Evolutionary conservation across 2,888 invertebrate genomes (phyloP).

Genomic region (Machimus atricapillus): DNA sequence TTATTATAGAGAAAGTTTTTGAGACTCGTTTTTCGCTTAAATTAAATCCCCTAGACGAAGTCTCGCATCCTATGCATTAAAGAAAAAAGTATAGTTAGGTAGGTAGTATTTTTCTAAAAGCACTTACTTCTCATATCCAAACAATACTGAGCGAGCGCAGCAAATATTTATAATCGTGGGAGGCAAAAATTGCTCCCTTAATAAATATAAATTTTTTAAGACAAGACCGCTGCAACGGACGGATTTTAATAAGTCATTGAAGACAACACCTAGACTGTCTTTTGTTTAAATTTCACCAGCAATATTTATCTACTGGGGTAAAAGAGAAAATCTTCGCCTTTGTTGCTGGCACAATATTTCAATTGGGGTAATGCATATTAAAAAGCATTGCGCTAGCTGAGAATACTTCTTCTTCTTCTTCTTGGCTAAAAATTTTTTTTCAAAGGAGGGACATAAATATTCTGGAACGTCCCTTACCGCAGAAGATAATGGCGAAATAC

Average conservation of each 20-base stretch:
- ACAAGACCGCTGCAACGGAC: background rate
- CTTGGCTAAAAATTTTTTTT: background rate
- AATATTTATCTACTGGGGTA: background rate
- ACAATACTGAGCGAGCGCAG: background rate
- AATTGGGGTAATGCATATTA: slow-evolving; percentile 26
- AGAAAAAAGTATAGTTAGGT: no score
- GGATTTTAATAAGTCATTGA: background rate
- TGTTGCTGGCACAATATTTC: background rate
- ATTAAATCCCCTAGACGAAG: background rate
- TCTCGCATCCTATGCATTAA: background rate
- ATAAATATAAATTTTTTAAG: background rate
- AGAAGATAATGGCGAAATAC: slow-evolving; percentile 28
- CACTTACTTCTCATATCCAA: background rate
- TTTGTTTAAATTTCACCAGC: slow-evolving; percentile 2
- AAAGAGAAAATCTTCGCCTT: background rate
- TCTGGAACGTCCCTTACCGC: slow-evolving; percentile 21
- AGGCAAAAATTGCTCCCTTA: background rate
- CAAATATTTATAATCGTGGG: background rate
- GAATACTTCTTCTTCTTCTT: background rate
- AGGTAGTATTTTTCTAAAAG: background rate
- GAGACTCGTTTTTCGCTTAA: background rate
- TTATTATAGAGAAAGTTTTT: background rate
- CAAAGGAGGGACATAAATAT: slow-evolving; percentile 24
- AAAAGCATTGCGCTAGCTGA: background rate
- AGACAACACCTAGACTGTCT: slow-evolving; percentile 9